phyloP scores from a whole-genome alignment of 2,888 invertebrate species.

The Parnassius mnemosyne region DNA sequence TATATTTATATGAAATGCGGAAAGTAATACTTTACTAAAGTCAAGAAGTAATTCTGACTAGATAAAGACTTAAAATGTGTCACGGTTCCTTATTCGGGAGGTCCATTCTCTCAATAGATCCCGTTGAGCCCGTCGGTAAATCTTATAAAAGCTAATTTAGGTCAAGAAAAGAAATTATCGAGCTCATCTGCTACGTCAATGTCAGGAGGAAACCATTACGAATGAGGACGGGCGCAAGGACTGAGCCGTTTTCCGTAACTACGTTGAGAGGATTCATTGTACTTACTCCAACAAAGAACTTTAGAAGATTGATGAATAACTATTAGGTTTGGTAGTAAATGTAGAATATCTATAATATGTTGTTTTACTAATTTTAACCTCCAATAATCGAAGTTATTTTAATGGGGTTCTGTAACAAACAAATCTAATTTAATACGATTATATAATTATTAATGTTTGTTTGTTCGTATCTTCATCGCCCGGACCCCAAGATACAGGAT shows the following conservation, averaged over 20 bases:
- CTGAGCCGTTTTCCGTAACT: constrained; percentile 47
- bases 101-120: constrained; percentile 22
- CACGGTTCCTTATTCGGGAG: constrained; percentile 9
- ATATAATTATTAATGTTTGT: too few relatives aligned
- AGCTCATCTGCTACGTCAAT: constrained; percentile 33
- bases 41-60: constrained; percentile 4
- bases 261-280: constrained; percentile 28
- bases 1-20: too few relatives aligned
- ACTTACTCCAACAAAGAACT: constrained; percentile 46
- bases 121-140: constrained; percentile 23
- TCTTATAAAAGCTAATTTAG: constrained; percentile 27
- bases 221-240: constrained; percentile 44
- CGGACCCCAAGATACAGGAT: too few relatives aligned
- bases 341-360: background rate
- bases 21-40: too few relatives aligned
- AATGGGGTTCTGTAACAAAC: too few relatives aligned
- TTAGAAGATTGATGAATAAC: constrained; percentile 33
- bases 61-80: constrained; percentile 18
- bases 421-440: too few relatives aligned
- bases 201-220: constrained; percentile 51
- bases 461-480: too few relatives aligned
- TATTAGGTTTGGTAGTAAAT: constrained; percentile 18
- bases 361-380: background rate
- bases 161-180: constrained; percentile 26
- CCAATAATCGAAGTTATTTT: too few relatives aligned